A percentile compares a stretch with the other conserved stretches of the same genome.
These are phyloP conservation scores for Steatornis caripensis DNA, from an alignment of 2,113 vertebrate genomes.

Conservation along the genomic window DNA sequence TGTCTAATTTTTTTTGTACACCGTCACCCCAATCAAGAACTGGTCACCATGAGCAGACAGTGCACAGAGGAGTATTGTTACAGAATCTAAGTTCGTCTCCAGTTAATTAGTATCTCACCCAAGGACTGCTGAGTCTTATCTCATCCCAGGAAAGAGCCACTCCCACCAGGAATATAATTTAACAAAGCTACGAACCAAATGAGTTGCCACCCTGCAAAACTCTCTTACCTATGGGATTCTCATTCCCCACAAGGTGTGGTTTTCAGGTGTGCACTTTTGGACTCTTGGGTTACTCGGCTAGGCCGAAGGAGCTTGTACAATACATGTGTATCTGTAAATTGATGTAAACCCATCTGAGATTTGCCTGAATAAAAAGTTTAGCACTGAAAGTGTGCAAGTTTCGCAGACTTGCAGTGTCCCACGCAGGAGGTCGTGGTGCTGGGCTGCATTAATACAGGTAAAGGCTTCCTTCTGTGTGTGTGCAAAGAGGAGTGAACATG, in stretches of 20 bases:
- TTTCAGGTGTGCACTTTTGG: background rate
- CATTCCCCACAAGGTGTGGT: rapidly evolving
- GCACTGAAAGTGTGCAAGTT: background rate
- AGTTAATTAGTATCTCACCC: background rate
- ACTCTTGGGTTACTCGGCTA: background rate
- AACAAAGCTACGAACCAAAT: background rate
- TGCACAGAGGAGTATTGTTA: background rate
- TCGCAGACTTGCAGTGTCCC: background rate
- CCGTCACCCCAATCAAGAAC: background rate
- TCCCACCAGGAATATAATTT: background rate
- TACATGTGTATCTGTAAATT: background rate
- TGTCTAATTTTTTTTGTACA: background rate
- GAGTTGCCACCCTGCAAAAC: background rate
- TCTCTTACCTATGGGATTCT: background rate
- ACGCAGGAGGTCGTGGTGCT: background rate
- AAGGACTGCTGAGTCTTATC: background rate
- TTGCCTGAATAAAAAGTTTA: background rate
- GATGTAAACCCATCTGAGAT: background rate
- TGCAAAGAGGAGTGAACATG: background rate
- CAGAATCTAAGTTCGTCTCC: background rate
- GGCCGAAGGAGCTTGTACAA: background rate
- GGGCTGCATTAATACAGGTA: background rate
- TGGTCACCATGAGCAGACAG: background rate
- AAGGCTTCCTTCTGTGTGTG: background rate
- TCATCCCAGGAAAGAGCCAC: background rate